These are phyloP conservation scores for Herpailurus yagouaroundi DNA, from an alignment of 2,113 vertebrate genomes.

Conservation along the genomic window DNA sequence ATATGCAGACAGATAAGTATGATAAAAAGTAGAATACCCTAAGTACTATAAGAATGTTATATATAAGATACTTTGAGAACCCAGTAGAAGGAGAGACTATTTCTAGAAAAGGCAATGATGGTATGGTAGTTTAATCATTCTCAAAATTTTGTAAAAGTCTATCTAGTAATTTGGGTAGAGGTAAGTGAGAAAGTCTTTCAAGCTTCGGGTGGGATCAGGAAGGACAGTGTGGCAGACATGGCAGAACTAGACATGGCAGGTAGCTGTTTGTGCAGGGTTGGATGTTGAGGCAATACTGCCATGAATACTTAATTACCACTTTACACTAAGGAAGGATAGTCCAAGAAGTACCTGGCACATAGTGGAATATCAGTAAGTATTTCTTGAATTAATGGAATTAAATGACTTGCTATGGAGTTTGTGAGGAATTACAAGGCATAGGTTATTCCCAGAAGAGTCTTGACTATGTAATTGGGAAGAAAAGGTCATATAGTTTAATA, in stretches of 20 bases:
- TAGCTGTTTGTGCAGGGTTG: not conserved
- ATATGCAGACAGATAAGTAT: not conserved
- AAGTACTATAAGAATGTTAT: constrained; percentile 26
- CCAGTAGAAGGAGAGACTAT: not conserved
- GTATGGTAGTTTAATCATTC: not conserved
- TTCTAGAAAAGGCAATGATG: constrained; percentile 18
- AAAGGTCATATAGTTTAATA: constrained; percentile 20
- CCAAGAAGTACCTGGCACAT: not conserved
- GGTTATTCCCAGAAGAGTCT: not conserved
- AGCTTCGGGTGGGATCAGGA: not conserved
- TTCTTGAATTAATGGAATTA: constrained; percentile 11
- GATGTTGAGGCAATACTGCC: not conserved
- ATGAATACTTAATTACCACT: constrained; percentile 23
- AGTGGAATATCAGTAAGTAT: not conserved
- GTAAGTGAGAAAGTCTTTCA: not conserved
- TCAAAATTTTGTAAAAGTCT: constrained; percentile 8
- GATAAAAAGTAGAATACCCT: constrained; percentile 20
- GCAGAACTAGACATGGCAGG: not conserved
- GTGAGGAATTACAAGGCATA: not conserved
- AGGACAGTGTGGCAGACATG: not conserved
- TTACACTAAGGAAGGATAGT: not conserved
- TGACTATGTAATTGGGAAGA: not conserved
- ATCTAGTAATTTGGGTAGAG: constrained; percentile 35
- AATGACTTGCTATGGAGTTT: constrained; percentile 44
- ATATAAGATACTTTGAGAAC: constrained; percentile 11